phyloP scores from a whole-genome alignment of 1,140 invertebrate genomes.

The Zophobas morio region DNA sequence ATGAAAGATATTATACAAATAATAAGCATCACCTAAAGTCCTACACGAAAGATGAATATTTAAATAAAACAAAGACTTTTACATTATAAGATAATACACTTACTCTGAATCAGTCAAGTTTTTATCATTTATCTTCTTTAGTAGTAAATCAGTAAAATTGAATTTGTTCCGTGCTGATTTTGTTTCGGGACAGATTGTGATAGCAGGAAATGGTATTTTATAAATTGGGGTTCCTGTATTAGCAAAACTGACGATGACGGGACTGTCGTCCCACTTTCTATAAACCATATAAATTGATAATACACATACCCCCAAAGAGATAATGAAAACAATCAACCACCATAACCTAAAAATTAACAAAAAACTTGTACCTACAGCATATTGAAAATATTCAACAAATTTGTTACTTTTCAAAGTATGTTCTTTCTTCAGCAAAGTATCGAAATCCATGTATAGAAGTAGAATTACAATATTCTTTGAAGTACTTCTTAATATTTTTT shows the following conservation, averaged over 20 bases:
- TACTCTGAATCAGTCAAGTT: constrained; percentile 56
- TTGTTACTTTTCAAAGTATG: constrained; percentile 49
- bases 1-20: not conserved
- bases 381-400: too few species aligned
- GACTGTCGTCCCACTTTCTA: constrained; percentile 70
- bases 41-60: too few species aligned
- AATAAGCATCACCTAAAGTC: not conserved
- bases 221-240: constrained; percentile 70
- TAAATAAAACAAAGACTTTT: too few species aligned
- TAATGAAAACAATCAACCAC: constrained; percentile 56
- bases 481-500: not conserved
- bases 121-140: constrained; percentile 20
- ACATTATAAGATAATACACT: not conserved
- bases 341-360: constrained; percentile 44
- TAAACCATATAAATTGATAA: constrained; percentile 66
- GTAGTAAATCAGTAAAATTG: constrained; percentile 57
- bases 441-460: not conserved
- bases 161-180: constrained; percentile 57
- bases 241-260: constrained; percentile 73
- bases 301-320: constrained; percentile 52
- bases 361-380: too few species aligned
- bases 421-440: constrained; percentile 3
- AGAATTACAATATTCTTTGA: not conserved
- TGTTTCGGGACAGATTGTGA: constrained; percentile 72
- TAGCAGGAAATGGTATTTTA: constrained; percentile 72